Evolutionary conservation across 2,113 vertebrate genomes (phyloP), one percentile per base, ranked within the genome.

Genomic region (Sinocyclocheilus anophthalmus): DNA sequence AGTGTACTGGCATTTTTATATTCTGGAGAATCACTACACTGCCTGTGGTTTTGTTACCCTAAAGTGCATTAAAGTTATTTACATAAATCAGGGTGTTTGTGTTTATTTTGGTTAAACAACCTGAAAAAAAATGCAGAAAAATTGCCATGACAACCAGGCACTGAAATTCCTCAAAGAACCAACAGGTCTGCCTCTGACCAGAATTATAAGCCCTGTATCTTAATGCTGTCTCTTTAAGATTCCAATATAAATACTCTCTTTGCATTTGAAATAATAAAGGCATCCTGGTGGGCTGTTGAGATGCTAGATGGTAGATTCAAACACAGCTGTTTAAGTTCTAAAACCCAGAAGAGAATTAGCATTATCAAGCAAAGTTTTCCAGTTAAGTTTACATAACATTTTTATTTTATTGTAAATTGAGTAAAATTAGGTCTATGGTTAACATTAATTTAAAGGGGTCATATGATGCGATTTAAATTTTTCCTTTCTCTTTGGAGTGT

Each of bases 21-120:
- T 88, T 77, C 48, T 30, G 26, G 92, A 94, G 93, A 95, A 95
- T 96, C 95, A 95, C 95, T 95, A 94, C 96, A 95, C 91, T 65
- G 94, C 89, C 93, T 92, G 81, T 93, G 63, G 30, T 89, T 83
- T 92, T 88, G 92, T 98, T 95, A 97, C 96, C 95, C 93, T 93
- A 30, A 97, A 97, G 95, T 97, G 95, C 95, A 98, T 99, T 99
- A 97, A 98, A 92, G 93, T 88, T 95, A 95, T 96, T 97, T 97
- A 95, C 96, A 92, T 90, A 89, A 91, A 82, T 45, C 18, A 2
- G 11, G 39, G 14, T 48, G n/a, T 69, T 55, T 55, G 33, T 7
- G 55, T 24, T 24, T 39, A 16, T 72, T 81, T 83, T 72, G 4
- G 53, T 48, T 55, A 65, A 6, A 61, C 3, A 24, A 11, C 12